A percentile compares a stretch with the other conserved stretches of the same genome.
Evolutionary conservation across 2,113 vertebrate species (phyloP).

Genomic region (Myocastor coypus): DNA sequence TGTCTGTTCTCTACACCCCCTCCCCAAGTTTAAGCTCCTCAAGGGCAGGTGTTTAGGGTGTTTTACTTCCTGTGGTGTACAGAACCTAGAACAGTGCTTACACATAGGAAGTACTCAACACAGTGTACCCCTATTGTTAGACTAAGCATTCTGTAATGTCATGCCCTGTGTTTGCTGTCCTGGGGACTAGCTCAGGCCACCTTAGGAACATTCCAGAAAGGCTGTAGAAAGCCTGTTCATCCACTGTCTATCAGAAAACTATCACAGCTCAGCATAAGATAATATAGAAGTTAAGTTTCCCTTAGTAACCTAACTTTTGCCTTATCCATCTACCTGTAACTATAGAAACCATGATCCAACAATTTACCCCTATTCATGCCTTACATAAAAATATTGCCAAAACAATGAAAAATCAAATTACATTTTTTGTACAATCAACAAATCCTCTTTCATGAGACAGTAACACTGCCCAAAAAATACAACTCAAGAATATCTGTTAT

Average conservation of each 20-base stretch:
- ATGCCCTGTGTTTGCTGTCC: not conserved
- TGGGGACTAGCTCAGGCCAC: not conserved
- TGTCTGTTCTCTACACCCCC: constrained; percentile 15
- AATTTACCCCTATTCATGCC: not conserved
- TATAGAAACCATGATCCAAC: not conserved
- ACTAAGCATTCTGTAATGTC: not conserved
- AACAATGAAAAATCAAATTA: constrained; percentile 8
- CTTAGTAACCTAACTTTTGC: not conserved
- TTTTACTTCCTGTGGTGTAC: not conserved
- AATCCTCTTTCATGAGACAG: not conserved
- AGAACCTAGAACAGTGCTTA: not conserved
- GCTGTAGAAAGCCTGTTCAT: not conserved
- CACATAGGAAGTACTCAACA: not conserved
- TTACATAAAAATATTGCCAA: constrained; percentile 20
- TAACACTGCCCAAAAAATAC: not conserved
- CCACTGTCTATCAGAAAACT: constrained; percentile 16
- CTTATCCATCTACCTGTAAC: not conserved
- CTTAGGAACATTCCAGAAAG: not conserved
- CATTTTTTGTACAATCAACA: not conserved
- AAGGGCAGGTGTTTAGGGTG: not conserved
- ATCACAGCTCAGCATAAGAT: not conserved
- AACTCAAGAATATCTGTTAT: constrained; percentile 38
- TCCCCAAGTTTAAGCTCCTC: not conserved
- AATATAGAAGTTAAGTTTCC: constrained; percentile 9
- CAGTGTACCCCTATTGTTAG: not conserved